Conservation (phyloP, 2,797 vertebrate species). For the Sebastes hubbsi region DNA sequence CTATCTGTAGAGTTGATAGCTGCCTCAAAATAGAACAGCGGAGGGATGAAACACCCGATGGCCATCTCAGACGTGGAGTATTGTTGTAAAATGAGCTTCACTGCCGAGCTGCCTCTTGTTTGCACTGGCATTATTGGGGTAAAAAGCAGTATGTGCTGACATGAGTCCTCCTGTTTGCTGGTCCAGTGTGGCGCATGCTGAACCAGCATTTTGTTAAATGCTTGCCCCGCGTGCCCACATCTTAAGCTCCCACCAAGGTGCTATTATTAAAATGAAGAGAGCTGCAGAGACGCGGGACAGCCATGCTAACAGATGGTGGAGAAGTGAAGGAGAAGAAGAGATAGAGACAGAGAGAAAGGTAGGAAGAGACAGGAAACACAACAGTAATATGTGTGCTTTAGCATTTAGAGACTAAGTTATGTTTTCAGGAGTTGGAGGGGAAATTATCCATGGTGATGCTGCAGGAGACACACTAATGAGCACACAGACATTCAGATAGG, state of each 20-base stretch:
- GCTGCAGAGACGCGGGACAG: conserved; percentile 29
- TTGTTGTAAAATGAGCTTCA: conserved; percentile 10
- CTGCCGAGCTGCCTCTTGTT: conserved; percentile 12
- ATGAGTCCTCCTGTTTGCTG: conserved; percentile 47
- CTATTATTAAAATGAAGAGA: conserved; percentile 63
- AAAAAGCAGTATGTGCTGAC: conserved; percentile 63
- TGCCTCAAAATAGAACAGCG: conserved; percentile 47
- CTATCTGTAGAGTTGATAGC: conserved; percentile 38
- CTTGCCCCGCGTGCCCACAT: conserved; percentile 39
- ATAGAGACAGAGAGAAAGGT: background rate
- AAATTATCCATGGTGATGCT: conserved; percentile 32
- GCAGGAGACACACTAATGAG: conserved; percentile 49
- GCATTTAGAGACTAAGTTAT: conserved; percentile 22
- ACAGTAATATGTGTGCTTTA: conserved; percentile 28
- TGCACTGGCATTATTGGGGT: conserved; percentile 11
- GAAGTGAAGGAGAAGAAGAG: background rate
- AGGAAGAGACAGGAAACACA: conserved; percentile 20
- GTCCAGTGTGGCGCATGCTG: conserved; percentile 62
- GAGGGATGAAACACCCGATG: conserved; percentile 28
- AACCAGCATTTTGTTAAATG: conserved; percentile 63
- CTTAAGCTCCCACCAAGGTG: conserved; percentile 66
- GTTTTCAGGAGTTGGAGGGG: conserved; percentile 24
- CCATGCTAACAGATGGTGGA: conserved; percentile 53
- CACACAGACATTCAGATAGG: conserved; percentile 25
- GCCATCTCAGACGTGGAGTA: conserved; percentile 15